Base-by-base conservation (phyloP, 2,888 invertebrate species). In the Rhabditophanes sp. region DNA sequence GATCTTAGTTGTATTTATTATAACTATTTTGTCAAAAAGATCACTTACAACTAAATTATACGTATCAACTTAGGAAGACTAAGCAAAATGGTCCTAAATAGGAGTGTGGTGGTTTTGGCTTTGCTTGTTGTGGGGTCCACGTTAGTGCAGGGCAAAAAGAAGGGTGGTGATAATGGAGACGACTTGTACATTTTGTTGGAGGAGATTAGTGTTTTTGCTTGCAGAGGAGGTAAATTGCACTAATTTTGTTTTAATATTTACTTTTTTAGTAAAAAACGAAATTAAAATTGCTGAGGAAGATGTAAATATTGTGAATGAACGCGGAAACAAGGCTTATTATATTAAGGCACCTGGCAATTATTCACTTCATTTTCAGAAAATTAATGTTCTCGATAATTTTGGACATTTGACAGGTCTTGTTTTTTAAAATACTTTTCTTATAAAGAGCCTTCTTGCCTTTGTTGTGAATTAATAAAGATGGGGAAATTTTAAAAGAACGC, bases 311-410 rank as follows among this genome's bases (percentile, higher is more conserved):
- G 47, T 56, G 8, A 61, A 60, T 32, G 60, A 61, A 32, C 44
- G 48, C 12, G 60, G 60, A 9, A 59, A 60, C 31, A 47, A 48
- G 41, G 55, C 53, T 7, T 54, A 59, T 27, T 60, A 50, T 46
- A 61, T 60, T 28, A 48, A 46, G n/a, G 60, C 60, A 11, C 59
- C 60, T 9, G 60, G 60, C 19, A 60, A 60, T 36, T 60, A 60
- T 34, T 55, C 59, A 2, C 36, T 60, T 2, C 44, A 58, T 37
- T 35, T 41, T 20, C 11, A n/a, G 8, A 43, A 41, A 11, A 54
- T 59, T 15, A 48, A 53, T 27, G 53, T 56, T 15, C 25, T 46
- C 22, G 39, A 55, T 25, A 35, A 55, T 26, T 56, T 56, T 28
- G 50, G 54, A 8, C 48, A 46, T 33, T 31, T 60, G 25, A 56